phyloP scores from a whole-genome alignment of 2,797 vertebrate species.

The Danio kyathit region DNA sequence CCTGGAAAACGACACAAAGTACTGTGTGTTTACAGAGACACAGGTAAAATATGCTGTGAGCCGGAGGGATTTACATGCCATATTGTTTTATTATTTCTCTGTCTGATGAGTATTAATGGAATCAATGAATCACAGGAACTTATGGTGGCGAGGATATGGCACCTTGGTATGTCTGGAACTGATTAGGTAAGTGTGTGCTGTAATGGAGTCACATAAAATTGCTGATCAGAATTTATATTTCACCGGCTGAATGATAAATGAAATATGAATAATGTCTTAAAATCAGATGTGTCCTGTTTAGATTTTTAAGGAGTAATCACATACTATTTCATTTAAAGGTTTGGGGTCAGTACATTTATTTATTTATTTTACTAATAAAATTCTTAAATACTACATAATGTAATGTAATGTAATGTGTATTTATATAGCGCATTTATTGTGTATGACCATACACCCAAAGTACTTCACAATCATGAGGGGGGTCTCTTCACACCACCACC shows the following conservation, averaged over 20 bases:
- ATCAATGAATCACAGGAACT: constrained; percentile 25
- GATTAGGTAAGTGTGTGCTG: background rate
- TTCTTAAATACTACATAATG: no score
- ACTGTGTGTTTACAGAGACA: background rate
- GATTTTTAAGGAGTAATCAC: no score
- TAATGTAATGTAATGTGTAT: no score
- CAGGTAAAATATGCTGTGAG: background rate
- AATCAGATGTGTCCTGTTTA: no score
- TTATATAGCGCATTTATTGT: no score
- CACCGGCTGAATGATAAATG: background rate
- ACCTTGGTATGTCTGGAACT: constrained; percentile 9
- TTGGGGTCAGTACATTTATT: no score
- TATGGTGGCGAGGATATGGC: constrained; percentile 32
- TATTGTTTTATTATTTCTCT: constrained; percentile 1
- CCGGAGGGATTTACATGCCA: background rate
- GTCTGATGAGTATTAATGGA: constrained; percentile 30
- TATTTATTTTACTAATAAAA: no score
- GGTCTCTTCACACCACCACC: no score
- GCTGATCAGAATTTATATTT: background rate
- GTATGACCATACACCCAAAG: no score
- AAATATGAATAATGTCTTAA: background rate
- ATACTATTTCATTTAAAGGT: no score
- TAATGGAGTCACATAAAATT: background rate
- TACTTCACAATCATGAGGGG: no score
- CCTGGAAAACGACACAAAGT: background rate